These are phyloP conservation scores for Orchestia grillus DNA, from an alignment of 1,140 invertebrate species.

Conservation along the genomic window DNA sequence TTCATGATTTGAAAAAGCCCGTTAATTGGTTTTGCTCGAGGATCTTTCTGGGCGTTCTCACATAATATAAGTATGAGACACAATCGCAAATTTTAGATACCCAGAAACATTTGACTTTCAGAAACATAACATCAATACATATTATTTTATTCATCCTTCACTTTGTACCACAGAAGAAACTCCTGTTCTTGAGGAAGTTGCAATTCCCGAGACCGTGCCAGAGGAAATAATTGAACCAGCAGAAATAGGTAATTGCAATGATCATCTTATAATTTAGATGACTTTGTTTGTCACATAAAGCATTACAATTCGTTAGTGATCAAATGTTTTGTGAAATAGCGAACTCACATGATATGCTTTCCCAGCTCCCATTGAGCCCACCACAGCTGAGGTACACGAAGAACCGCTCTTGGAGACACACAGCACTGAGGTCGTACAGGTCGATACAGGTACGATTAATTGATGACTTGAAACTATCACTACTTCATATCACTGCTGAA, in stretches of 20 bases:
- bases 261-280: background rate
- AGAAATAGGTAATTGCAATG: background rate
- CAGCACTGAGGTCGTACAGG: background rate
- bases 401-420: constrained; percentile 3
- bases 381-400: background rate
- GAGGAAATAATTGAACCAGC: background rate
- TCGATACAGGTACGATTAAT: background rate
- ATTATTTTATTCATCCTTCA: background rate
- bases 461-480: background rate
- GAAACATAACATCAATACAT: background rate
- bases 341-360: background rate
- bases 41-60: no score
- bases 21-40: no score
- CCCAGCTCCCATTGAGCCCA: background rate
- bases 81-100: background rate
- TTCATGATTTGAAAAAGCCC: no score
- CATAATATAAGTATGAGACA: no score
- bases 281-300: background rate
- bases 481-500: no score
- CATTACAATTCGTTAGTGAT: background rate
- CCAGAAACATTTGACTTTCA: background rate
- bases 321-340: background rate
- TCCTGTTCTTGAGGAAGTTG: background rate
- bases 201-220: background rate
- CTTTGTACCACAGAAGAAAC: background rate